Conservation (phyloP, 2,113 vertebrate species). For the Miniopterus natalensis region DNA sequence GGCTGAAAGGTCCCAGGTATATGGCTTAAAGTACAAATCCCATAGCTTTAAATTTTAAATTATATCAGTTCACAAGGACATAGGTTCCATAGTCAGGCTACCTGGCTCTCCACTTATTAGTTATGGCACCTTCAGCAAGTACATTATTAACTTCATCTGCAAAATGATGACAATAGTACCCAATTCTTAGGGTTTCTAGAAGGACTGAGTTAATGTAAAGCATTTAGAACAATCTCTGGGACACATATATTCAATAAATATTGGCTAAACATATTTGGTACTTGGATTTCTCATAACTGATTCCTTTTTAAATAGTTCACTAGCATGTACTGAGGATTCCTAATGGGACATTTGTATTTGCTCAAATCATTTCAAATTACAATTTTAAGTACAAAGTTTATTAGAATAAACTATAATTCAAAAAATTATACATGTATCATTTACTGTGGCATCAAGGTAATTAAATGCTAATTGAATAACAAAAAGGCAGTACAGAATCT, state of each 20-base stretch:
- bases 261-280: neutral
- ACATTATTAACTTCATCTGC: neutral
- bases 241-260: neutral
- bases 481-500: neutral
- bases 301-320: neutral
- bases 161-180: neutral
- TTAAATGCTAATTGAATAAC: neutral
- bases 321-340: neutral
- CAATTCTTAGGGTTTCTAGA: neutral
- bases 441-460: neutral
- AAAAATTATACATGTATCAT: neutral
- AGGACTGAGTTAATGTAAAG: neutral
- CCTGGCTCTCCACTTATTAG: neutral
- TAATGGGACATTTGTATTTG: neutral
- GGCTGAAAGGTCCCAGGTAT: too few species aligned
- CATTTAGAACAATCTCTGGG: neutral
- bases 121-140: neutral
- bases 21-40: neutral
- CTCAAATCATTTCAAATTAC: constrained; percentile 33
- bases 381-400: constrained; percentile 53
- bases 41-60: neutral
- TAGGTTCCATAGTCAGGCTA: neutral
- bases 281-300: neutral
- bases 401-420: neutral
- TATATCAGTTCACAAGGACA: neutral